Base-by-base conservation (phyloP, 2,113 vertebrate species). In the Marmota flaviventris region DNA sequence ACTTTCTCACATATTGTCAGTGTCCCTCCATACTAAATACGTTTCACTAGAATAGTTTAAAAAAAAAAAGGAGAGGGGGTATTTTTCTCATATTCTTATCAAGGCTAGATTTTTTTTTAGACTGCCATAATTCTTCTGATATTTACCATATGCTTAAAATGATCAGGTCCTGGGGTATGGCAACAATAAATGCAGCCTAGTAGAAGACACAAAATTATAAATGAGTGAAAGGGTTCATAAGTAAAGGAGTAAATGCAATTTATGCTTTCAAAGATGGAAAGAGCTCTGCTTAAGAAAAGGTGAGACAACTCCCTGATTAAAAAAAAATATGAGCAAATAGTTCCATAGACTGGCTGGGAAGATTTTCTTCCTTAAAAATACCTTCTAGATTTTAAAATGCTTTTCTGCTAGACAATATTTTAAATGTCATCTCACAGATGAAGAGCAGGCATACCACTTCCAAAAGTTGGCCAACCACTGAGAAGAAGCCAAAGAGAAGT, bases 161-260 rank as follows among this genome's bases (percentile, higher is more conserved):
- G 24, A 29, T 27, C 78, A 96, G 70, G 70, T 24, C 9, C 63
- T 92, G 45, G 32, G 8, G 42, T 91, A 58, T 63, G 61, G 18
- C 37, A 58, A 92, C 48, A 81, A 89, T 53, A 97, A 96, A 94
- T 76, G 39, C 51, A 85, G 75, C 45, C 10, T 92, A 27, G 32
- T 37, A 20, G 34, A 92, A 89, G 42, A 89, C 85, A 84, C 8
- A 92, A 92, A 95, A 70, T n/a, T 20, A 89, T 45, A 94, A 82
- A 78, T 91, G 32, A 94, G 22, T 67, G 29, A 85, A 85, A 85
- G 27, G 69, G 89, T 2, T 61, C 5, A 81, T 69, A 81, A 56
- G 42, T 9, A 53, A 85, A 5, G 8, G 8, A 65, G 12, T 92
- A 42, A 76, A 89, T 82, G 61, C 3, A 92, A 73, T n/a, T 13